phyloP scores from a whole-genome alignment of 2,113 vertebrate genomes.

The Saccopteryx leptura region DNA sequence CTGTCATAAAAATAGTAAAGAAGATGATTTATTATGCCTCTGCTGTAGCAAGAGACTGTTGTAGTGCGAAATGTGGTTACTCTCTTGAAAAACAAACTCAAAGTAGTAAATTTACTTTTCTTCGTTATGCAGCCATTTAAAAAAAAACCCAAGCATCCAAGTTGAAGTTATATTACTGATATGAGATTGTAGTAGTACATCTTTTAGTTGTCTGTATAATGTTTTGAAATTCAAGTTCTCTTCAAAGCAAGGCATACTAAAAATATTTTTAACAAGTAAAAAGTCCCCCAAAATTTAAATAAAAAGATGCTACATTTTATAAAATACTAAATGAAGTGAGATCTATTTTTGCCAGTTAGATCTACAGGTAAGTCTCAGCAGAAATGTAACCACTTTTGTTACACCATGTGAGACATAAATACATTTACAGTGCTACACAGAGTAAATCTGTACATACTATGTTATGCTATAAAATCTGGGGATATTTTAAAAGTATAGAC shows the following conservation, averaged over 20 bases:
- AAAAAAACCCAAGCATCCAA: background rate
- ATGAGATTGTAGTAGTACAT: background rate
- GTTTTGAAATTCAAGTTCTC: conserved; percentile 13
- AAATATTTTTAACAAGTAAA: background rate
- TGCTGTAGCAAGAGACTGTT: background rate
- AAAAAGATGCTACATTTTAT: background rate
- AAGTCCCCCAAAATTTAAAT: background rate
- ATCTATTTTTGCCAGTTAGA: background rate
- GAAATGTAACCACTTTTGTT: conserved; percentile 11
- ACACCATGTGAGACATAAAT: background rate
- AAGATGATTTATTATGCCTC: background rate
- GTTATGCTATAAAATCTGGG: background rate
- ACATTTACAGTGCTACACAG: background rate
- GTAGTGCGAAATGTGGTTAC: background rate
- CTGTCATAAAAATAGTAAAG: background rate
- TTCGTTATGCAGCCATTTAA: background rate
- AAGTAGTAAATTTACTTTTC: background rate
- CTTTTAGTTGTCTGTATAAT: background rate
- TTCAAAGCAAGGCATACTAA: background rate
- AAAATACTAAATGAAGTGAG: conserved; percentile 8
- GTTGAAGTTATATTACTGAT: background rate
- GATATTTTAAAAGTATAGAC: background rate
- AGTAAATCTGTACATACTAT: background rate
- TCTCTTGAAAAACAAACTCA: conserved; percentile 31
- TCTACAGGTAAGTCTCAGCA: conserved; percentile 16